These are phyloP conservation scores for Geococcyx californianus DNA, from an alignment of 2,113 vertebrate species.

Conservation along the genomic window DNA sequence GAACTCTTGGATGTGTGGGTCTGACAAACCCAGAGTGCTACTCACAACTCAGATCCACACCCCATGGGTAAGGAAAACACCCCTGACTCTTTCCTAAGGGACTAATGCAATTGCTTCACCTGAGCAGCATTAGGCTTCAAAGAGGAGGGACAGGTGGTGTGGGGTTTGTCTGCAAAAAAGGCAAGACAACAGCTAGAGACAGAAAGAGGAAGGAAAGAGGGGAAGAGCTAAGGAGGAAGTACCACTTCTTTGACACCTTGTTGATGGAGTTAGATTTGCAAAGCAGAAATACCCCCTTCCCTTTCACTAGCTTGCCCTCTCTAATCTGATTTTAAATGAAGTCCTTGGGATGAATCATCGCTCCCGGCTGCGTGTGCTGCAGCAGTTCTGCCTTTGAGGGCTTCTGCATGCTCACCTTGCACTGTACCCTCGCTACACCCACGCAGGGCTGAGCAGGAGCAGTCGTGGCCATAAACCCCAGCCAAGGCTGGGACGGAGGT, in stretches of 20 bases:
- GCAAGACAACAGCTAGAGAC: slow-evolving; percentile 10
- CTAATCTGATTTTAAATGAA: slow-evolving; percentile 29
- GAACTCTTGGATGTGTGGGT: not conserved
- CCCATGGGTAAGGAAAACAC: not conserved
- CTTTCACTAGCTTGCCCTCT: not conserved
- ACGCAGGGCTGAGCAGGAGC: not conserved
- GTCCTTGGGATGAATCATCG: not conserved
- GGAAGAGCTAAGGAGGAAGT: slow-evolving; percentile 61
- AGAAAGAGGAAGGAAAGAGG: slow-evolving; percentile 66
- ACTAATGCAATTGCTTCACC: not conserved
- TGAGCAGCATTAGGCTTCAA: not conserved
- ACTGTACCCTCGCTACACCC: fast-evolving
- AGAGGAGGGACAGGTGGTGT: slow-evolving; percentile 22
- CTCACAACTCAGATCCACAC: not conserved
- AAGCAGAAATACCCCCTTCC: slow-evolving; percentile 61
- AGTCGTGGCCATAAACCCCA: not conserved
- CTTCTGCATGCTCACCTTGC: not conserved
- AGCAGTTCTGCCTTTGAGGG: not conserved
- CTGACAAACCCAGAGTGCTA: not conserved
- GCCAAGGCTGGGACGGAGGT: not conserved
- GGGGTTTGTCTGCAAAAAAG: slow-evolving; percentile 11
- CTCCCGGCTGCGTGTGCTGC: not conserved
- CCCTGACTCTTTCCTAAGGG: not conserved
- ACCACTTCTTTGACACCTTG: slow-evolving; percentile 57
- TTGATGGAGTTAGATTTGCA: slow-evolving; percentile 37